Conservation (phyloP, 2,797 vertebrate genomes). For the Arnoldichthys spilopterus region DNA sequence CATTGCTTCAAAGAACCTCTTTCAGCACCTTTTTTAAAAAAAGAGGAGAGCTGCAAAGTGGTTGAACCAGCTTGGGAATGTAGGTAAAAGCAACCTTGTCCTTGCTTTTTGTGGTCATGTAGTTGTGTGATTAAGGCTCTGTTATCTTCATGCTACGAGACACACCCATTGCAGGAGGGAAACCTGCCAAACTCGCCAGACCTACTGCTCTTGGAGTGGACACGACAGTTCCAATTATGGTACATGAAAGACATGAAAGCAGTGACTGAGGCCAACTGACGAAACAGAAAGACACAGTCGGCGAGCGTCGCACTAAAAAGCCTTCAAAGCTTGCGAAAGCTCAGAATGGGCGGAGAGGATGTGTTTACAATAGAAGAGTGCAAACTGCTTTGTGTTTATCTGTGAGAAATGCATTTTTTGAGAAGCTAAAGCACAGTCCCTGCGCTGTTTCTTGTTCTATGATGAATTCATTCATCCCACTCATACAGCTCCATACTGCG, state of each 20-base stretch:
- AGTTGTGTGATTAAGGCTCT: constrained; percentile 19
- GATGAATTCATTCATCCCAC: constrained; percentile 40
- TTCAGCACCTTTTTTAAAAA: background rate
- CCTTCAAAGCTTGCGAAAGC: constrained; percentile 36
- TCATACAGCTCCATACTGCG: constrained; percentile 21
- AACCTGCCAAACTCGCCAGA: constrained; percentile 46
- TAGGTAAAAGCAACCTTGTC: background rate
- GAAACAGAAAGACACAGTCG: constrained; percentile 31
- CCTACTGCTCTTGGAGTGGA: constrained; percentile 17
- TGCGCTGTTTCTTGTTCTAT: constrained; percentile 2
- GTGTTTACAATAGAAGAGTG: constrained; percentile 39
- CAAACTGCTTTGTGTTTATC: constrained; percentile 39
- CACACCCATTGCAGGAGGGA: constrained; percentile 34
- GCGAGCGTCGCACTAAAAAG: constrained; percentile 10
- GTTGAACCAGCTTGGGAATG: constrained; percentile 9
- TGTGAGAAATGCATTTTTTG: constrained; percentile 13
- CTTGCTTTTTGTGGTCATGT: constrained; percentile 20
- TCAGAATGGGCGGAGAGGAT: background rate
- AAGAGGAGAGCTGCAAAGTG: background rate
- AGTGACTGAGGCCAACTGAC: constrained; percentile 33
- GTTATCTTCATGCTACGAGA: constrained; percentile 19
- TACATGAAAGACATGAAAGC: constrained; percentile 44
- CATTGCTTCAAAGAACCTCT: background rate
- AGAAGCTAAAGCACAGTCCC: constrained; percentile 3
- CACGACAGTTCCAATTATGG: constrained; percentile 31